Evolutionary conservation across 2,113 vertebrate species (phyloP).

Genomic region (Boulengeromyrus knoepffleri): DNA sequence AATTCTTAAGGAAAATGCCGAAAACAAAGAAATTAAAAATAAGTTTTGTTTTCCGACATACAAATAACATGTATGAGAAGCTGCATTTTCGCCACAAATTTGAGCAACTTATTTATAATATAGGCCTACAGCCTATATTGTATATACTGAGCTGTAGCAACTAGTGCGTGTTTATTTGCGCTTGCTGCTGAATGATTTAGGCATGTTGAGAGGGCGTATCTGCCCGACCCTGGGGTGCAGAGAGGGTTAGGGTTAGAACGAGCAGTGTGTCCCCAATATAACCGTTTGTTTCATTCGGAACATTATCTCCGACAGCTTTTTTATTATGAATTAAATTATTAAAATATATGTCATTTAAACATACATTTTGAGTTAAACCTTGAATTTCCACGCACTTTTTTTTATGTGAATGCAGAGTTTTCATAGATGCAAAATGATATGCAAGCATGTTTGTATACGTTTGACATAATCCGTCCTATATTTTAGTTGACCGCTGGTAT

Average conservation of each 20-base stretch:
- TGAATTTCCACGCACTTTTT: neutral
- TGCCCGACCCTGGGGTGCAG: conserved; percentile 72
- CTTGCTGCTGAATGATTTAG: conserved; percentile 69
- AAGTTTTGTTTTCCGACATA: neutral
- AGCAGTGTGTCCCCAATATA: conserved; percentile 62
- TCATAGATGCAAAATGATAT: neutral
- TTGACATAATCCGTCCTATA: conserved; percentile 13
- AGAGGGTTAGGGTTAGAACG: conserved; percentile 61
- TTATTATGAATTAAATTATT: neutral
- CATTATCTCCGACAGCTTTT: neutral
- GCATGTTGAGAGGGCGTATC: conserved; percentile 81
- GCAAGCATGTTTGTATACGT: neutral
- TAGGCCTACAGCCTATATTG: conserved; percentile 32
- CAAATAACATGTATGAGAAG: neutral
- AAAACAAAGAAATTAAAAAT: neutral
- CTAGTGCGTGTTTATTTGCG: conserved; percentile 51
- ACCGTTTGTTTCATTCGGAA: conserved; percentile 10
- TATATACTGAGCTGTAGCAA: neutral
- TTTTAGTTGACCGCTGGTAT: conserved; percentile 67
- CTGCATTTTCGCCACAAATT: neutral
- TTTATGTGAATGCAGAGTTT: neutral
- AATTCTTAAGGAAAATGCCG: neutral
- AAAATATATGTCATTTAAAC: neutral
- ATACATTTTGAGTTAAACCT: neutral
- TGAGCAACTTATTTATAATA: conserved; percentile 30